Evolutionary conservation across 2,113 vertebrate genomes (phyloP), one percentile per base, ranked within the genome.

Genomic region (Rhabdornis inornatus): DNA sequence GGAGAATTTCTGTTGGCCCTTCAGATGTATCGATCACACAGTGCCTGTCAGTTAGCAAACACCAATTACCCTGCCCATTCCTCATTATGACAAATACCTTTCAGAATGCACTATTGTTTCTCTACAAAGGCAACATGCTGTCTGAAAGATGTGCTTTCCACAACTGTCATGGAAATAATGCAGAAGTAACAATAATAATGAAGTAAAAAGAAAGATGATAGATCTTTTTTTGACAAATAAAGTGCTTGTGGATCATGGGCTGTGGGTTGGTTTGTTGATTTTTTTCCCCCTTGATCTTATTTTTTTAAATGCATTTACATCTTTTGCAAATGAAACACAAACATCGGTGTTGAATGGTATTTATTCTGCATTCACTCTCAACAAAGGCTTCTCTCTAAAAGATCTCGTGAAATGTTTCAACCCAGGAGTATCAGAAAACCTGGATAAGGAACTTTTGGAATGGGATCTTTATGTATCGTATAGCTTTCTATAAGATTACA

Each of bases 51-150:
- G 90, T 96, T 97, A 96, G 90, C 91, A 98, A 96, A 96, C 94
- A 97, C 87, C 94, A 97, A 97, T 97, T 97, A 97, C 47, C 71
- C 76, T 91, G 89, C 94, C 85, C 92, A 96, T 97, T 97, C 85
- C 85, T 98, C 96, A 97, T 95, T 90, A 83, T 95, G 94, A 85
- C 87, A 90, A 96, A 96, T 96, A 92, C 93, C 89, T 95, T 97
- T 96, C 92, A 96, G 83, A 96, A 77, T 65, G 75, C 63, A 59
- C 90, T 57, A 13, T 87, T 95, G 77, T 97, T 94, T 23, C 82
- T 94, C 74, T 50, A 66, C 92, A 94, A 91, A 92, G 57, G 49
- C 89, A 47, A 69, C 91, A 80, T 42, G 56, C 83, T 92, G 96
- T 96, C 92, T 94, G 78, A 97, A 92, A 91, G 89, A 96, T 95